phyloP scores from a whole-genome alignment of 1,140 invertebrate species.

The Hylyphantes graminicola region DNA sequence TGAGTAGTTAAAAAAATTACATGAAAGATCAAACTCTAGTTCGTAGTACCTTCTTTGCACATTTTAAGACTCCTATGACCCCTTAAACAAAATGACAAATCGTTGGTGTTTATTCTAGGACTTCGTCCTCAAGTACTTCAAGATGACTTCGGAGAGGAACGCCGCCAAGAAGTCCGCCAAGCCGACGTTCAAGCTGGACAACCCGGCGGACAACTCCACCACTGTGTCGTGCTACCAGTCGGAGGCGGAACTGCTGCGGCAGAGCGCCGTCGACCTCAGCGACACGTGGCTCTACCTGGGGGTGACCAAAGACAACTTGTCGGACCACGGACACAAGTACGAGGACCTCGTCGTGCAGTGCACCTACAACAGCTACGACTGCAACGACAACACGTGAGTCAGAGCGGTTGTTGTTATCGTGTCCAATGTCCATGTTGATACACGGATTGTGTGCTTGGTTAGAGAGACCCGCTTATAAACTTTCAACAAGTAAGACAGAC shows the following conservation, averaged over 20 bases:
- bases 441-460: too few relatives aligned
- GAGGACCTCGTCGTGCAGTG: constrained; percentile 63
- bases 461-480: too few relatives aligned
- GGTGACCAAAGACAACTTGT: constrained; percentile 62
- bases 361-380: constrained; percentile 61
- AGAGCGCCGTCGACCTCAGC: constrained; percentile 60
- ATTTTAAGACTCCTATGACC: too few relatives aligned
- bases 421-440: too few relatives aligned
- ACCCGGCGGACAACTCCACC: background rate
- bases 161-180: background rate
- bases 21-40: too few relatives aligned
- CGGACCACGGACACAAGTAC: constrained; percentile 58
- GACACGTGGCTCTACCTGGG: constrained; percentile 62
- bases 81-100: background rate
- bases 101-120: background rate
- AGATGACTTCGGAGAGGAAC: constrained; percentile 5
- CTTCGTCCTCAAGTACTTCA: constrained; percentile 28
- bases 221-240: constrained; percentile 25
- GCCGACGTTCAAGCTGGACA: background rate
- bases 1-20: too few relatives aligned
- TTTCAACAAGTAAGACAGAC: too few relatives aligned
- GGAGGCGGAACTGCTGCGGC: constrained; percentile 36
- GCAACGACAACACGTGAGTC: constrained; percentile 24
- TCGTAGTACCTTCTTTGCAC: too few relatives aligned
- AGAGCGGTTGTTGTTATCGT: too few relatives aligned